A percentile compares a stretch with the other conserved stretches of the same genome.
phyloP scores from a whole-genome alignment of 2,797 vertebrate genomes.

The Sebastes reedi region DNA sequence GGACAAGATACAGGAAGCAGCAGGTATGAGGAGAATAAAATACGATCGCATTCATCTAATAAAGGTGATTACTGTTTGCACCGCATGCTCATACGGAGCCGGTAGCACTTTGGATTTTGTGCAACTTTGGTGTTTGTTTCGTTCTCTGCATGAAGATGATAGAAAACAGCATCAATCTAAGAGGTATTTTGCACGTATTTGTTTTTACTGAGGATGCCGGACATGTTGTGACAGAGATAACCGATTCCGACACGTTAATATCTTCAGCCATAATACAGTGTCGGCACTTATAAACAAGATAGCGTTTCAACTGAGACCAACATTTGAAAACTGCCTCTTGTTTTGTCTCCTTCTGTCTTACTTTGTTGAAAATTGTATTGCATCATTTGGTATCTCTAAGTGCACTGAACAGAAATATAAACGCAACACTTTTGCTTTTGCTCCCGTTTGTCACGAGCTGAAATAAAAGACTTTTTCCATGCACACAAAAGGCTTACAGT shows the following conservation, averaged over 20 bases:
- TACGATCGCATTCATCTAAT: background rate
- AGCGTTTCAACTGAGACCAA: conserved; percentile 7
- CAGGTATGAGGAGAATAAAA: conserved; percentile 1
- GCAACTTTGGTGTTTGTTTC: background rate
- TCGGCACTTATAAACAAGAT: conserved; percentile 18
- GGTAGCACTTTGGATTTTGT: background rate
- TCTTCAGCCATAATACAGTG: conserved; percentile 25
- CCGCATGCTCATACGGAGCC: background rate
- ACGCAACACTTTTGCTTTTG: background rate
- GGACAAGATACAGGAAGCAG: background rate
- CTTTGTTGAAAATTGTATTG: background rate
- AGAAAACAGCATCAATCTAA: background rate
- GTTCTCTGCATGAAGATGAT: background rate
- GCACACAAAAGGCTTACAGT: background rate
- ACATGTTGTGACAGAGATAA: conserved; percentile 25
- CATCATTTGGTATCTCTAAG: background rate
- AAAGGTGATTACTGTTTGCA: background rate
- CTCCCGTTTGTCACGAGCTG: background rate
- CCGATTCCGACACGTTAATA: conserved; percentile 14
- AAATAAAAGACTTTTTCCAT: background rate
- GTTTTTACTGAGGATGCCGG: background rate
- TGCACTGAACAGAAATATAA: background rate
- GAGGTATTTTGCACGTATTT: conserved; percentile 11
- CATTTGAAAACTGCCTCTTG: background rate
- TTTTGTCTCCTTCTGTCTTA: background rate